These are phyloP conservation scores for Pseudopipra pipra DNA, from an alignment of 2,113 vertebrate genomes.

Conservation along the genomic window DNA sequence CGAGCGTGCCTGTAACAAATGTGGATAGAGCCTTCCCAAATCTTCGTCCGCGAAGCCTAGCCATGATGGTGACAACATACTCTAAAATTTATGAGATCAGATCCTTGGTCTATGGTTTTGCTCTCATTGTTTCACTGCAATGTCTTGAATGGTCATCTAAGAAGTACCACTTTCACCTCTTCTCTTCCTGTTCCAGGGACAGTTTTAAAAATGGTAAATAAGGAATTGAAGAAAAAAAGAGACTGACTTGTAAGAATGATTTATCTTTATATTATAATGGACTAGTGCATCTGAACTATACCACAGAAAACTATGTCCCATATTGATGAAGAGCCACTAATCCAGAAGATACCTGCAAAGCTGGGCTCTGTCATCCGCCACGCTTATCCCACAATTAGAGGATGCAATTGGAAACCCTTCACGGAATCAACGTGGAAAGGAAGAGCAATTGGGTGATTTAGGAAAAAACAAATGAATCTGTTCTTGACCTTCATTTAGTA, in stretches of 20 bases:
- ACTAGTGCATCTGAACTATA: not conserved
- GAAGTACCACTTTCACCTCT: not conserved
- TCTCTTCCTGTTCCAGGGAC: not conserved
- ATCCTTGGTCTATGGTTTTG: not conserved
- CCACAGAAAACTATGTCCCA: not conserved
- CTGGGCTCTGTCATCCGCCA: not conserved
- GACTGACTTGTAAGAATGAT: not conserved
- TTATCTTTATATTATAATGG: not conserved
- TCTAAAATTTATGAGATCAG: not conserved
- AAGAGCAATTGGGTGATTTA: constrained; percentile 33
- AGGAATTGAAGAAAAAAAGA: not conserved
- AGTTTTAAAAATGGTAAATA: not conserved
- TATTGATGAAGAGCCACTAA: not conserved
- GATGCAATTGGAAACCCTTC: constrained; percentile 39
- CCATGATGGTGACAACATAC: not conserved
- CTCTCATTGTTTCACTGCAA: not conserved
- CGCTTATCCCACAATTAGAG: not conserved
- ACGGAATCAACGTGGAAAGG: constrained; percentile 33
- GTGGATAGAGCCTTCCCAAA: too few species aligned
- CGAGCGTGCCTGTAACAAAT: too few species aligned
- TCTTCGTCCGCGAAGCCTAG: too few species aligned
- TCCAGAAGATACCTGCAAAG: not conserved
- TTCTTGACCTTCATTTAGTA: constrained; percentile 53
- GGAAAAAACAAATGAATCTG: not conserved
- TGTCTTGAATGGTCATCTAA: not conserved